Percentiles rank a stretch among this genome's conserved stretches.
Conservation (phyloP, 2,113 vertebrate genomes). For the Salvelinus sp. region DNA sequence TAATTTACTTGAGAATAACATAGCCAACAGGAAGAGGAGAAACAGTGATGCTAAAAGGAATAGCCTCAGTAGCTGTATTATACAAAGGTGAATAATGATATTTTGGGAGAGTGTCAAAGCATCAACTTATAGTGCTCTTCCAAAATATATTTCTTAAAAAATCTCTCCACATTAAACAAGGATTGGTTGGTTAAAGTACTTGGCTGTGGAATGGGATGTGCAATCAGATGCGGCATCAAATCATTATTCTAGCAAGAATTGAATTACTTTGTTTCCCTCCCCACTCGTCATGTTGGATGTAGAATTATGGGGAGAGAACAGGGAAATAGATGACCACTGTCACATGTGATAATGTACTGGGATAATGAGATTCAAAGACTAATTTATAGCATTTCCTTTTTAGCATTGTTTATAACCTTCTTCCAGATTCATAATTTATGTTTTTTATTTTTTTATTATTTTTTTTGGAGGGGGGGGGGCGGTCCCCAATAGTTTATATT, state of each 20-base stretch:
- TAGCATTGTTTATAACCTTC: too few relatives aligned
- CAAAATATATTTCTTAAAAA: slow-evolving; percentile 26
- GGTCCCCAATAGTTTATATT: slow-evolving; percentile 4
- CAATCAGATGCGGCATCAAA: background rate
- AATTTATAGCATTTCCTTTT: too few relatives aligned
- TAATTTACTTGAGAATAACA: slow-evolving; percentile 33
- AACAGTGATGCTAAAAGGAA: slow-evolving; percentile 11
- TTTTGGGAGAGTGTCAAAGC: slow-evolving; percentile 53
- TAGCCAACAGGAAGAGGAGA: slow-evolving; percentile 32
- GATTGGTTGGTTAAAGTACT: slow-evolving; percentile 30
- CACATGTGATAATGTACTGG: background rate
- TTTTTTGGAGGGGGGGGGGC: too few relatives aligned
- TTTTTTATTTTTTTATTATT: too few relatives aligned
- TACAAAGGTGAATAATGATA: slow-evolving; percentile 49
- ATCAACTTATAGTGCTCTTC: slow-evolving; percentile 51
- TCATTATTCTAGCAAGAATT: slow-evolving; percentile 13
- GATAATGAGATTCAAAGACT: background rate
- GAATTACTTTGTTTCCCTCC: slow-evolving; percentile 30
- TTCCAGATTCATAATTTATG: too few relatives aligned
- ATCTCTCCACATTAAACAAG: slow-evolving; percentile 47
- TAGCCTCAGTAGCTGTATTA: background rate
- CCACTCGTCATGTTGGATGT: slow-evolving; percentile 19
- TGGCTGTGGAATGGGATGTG: slow-evolving; percentile 29
- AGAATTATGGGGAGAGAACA: slow-evolving; percentile 20
- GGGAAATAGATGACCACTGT: background rate